These are phyloP conservation scores for Cyanoramphus novaezelandiae DNA, from an alignment of 2,113 vertebrate species.

Conservation along the genomic window DNA sequence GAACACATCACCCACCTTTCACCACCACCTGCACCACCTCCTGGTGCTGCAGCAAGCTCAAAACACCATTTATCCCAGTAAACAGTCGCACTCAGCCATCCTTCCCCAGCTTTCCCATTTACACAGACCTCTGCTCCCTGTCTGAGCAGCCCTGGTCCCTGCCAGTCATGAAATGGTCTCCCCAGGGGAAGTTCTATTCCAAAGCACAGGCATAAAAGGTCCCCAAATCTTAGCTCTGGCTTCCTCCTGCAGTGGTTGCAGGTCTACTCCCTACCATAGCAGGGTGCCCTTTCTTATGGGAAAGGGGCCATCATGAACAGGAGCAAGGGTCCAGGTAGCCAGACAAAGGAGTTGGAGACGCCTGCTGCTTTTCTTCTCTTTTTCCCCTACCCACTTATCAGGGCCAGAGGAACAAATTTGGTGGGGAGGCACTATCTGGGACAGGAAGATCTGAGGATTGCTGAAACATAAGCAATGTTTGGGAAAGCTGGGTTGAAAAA, in stretches of 20 bases:
- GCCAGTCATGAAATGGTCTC: neutral
- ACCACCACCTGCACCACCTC: neutral
- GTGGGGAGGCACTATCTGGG: rapidly evolving
- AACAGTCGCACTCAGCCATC: neutral
- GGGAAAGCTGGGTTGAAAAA: neutral
- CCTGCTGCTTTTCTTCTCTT: neutral
- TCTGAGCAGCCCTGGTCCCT: neutral
- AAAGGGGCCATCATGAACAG: neutral
- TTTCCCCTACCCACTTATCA: neutral
- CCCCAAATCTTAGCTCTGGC: neutral
- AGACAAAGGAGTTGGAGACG: neutral
- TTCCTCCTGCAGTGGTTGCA: neutral
- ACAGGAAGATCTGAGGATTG: neutral
- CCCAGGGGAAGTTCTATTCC: neutral
- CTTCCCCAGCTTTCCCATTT: neutral
- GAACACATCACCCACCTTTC: neutral
- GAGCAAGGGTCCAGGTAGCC: neutral
- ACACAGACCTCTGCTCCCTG: no score
- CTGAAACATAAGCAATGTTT: neutral
- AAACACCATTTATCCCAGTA: neutral
- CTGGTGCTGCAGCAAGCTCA: neutral
- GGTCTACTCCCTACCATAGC: neutral
- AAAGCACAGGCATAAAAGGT: neutral
- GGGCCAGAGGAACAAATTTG: neutral
- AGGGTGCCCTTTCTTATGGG: neutral